Evolutionary conservation across 2,113 vertebrate genomes (phyloP).

Genomic region (Cyanoliseus patagonus): DNA sequence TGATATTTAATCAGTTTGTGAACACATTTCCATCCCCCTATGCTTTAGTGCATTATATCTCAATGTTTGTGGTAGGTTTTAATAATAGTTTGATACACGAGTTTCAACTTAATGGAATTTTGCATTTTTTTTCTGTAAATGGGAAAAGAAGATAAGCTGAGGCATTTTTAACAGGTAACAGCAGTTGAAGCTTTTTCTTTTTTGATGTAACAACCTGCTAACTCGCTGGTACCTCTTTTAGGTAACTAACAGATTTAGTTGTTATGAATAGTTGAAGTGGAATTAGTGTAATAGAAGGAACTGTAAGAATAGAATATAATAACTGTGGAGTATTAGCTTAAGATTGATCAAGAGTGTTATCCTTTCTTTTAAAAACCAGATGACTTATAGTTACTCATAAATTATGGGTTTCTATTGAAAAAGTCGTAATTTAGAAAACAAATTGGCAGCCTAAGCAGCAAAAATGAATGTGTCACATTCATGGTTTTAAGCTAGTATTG

Average conservation of each 20-base stretch:
- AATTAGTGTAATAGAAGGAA: background rate
- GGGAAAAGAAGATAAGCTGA: background rate
- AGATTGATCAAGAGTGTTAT: conserved; percentile 42
- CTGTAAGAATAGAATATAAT: background rate
- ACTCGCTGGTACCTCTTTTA: background rate
- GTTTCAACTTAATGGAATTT: background rate
- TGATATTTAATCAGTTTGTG: background rate
- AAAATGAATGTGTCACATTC: conserved; percentile 32
- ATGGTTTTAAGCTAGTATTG: conserved; percentile 54
- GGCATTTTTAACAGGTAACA: background rate
- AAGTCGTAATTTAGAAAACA: background rate
- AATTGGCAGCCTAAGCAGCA: conserved; percentile 27
- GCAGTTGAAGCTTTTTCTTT: background rate
- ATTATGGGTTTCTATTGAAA: conserved; percentile 63
- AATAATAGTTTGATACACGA: background rate
- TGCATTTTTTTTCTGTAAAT: background rate
- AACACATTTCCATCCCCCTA: background rate
- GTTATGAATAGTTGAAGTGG: background rate
- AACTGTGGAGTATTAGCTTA: background rate
- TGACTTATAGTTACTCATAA: conserved; percentile 56
- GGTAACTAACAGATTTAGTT: background rate
- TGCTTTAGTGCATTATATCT: background rate
- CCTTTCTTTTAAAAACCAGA: conserved; percentile 46
- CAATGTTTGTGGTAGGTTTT: background rate
- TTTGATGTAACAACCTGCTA: background rate